Conservation (phyloP, 2,797 vertebrate species). For the Anolis apletophallus region DNA sequence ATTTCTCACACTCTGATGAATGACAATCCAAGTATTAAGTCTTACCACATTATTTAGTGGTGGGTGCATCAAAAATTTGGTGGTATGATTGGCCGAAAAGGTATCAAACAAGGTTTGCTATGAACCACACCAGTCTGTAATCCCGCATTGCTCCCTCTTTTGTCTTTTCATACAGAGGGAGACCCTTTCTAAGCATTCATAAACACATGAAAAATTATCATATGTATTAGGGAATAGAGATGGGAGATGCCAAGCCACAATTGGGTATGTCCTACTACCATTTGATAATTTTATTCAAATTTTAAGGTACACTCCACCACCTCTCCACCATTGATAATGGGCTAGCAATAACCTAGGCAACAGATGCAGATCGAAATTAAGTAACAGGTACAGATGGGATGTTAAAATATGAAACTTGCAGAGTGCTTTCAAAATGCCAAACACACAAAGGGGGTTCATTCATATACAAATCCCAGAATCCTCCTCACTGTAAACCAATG, state of each 20-base stretch:
- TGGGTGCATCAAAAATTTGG: conserved; percentile 28
- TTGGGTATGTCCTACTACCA: not conserved
- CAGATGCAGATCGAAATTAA: conserved; percentile 16
- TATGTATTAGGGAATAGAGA: not conserved
- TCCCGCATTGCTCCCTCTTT: no score
- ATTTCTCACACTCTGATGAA: conserved; percentile 32
- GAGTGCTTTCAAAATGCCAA: conserved; percentile 65
- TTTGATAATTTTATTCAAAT: not conserved
- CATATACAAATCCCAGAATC: not conserved
- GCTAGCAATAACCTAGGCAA: not conserved
- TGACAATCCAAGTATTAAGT: conserved; percentile 11
- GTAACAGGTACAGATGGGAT: conserved; percentile 1
- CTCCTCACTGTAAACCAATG: not conserved
- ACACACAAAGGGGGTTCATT: conserved; percentile 8
- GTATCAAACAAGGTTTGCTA: not conserved
- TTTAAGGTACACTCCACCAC: no score
- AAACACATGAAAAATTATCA: no score
- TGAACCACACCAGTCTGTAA: not conserved
- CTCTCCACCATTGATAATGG: not conserved
- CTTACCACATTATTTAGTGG: not conserved
- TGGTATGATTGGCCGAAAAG: not conserved
- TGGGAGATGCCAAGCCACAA: not conserved
- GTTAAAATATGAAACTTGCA: conserved; percentile 60
- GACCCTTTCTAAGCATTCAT: not conserved
- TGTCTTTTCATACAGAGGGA: no score